Conservation (phyloP, 2,888 invertebrate species). For the Conops quadrifasciatus region DNA sequence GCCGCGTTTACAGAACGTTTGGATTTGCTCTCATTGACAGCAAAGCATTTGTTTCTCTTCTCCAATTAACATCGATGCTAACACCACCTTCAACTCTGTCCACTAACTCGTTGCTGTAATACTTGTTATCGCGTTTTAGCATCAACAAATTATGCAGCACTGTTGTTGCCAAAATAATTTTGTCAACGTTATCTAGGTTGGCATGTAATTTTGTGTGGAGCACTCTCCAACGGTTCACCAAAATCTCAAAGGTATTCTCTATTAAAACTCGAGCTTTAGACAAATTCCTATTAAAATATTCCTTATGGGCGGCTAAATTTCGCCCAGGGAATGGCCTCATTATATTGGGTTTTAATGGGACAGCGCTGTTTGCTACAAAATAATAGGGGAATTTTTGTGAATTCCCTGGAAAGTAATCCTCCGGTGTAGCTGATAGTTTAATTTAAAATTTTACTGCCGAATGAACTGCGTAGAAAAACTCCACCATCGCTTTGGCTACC, state of each 20-base stretch:
- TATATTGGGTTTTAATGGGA: conserved; percentile 4
- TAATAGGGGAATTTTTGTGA: background rate
- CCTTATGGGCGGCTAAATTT: background rate
- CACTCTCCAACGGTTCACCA: background rate
- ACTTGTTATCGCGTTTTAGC: background rate
- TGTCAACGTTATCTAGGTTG: background rate
- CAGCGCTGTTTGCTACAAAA: background rate
- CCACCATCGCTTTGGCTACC: conserved; percentile 36
- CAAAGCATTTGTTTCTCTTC: background rate
- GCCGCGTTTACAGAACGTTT: no score
- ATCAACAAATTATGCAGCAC: conserved; percentile 26
- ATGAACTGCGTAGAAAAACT: conserved; percentile 28
- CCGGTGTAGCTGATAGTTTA: background rate
- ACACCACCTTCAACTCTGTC: background rate
- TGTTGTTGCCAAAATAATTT: conserved; percentile 23
- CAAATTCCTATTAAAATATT: conserved; percentile 15
- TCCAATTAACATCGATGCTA: conserved; percentile 7
- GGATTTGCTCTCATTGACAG: no score
- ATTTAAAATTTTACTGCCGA: conserved; percentile 31
- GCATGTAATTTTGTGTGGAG: background rate
- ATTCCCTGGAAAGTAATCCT: conserved; percentile 23
- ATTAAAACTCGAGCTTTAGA: background rate
- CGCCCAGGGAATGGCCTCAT: conserved; percentile 17
- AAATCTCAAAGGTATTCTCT: conserved; percentile 16
- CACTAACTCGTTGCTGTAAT: background rate